Percentiles rank a stretch among this genome's conserved stretches.
phyloP scores from a whole-genome alignment of 1,140 invertebrate species.

The Anagrus nilaparvatae region DNA sequence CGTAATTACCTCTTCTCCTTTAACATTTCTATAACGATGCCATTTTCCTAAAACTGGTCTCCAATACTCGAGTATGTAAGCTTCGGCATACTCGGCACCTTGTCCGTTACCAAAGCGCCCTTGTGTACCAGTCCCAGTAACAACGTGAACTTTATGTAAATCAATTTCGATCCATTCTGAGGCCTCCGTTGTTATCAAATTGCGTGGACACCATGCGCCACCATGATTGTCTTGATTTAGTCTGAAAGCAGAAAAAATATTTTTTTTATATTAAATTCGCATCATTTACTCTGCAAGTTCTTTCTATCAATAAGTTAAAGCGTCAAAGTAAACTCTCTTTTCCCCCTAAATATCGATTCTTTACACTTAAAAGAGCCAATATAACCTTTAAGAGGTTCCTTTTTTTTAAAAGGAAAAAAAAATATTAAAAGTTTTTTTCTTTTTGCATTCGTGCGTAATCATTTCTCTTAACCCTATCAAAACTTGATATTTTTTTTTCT shows the following conservation, averaged over 20 bases:
- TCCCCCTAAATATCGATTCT: too few species aligned
- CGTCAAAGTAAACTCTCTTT: too few species aligned
- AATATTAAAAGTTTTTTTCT: too few species aligned
- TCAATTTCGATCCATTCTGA: constrained; percentile 75
- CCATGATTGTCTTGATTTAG: constrained; percentile 63
- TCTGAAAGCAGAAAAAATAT: constrained; percentile 45
- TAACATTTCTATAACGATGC: constrained; percentile 57
- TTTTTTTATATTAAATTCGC: too few species aligned
- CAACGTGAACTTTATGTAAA: constrained; percentile 59
- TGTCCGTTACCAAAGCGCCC: constrained; percentile 79
- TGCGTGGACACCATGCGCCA: constrained; percentile 77
- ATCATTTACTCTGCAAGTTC: too few species aligned
- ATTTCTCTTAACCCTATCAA: too few species aligned
- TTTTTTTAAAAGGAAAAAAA: too few species aligned
- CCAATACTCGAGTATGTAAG: constrained; percentile 72
- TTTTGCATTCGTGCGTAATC: too few species aligned
- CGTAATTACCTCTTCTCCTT: constrained; percentile 54
- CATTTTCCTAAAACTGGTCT: constrained; percentile 57
- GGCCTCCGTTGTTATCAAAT: constrained; percentile 57
- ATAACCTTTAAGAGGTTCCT: too few species aligned
- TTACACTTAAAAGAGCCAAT: too few species aligned
- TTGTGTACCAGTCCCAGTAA: constrained; percentile 70
- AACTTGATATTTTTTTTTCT: too few species aligned
- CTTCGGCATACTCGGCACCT: constrained; percentile 67
- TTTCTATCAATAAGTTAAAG: too few species aligned